A percentile compares a stretch with the other conserved stretches of the same genome.
Evolutionary conservation across 1,140 invertebrate species (phyloP).

Genomic region (Caerostris extrusa): DNA sequence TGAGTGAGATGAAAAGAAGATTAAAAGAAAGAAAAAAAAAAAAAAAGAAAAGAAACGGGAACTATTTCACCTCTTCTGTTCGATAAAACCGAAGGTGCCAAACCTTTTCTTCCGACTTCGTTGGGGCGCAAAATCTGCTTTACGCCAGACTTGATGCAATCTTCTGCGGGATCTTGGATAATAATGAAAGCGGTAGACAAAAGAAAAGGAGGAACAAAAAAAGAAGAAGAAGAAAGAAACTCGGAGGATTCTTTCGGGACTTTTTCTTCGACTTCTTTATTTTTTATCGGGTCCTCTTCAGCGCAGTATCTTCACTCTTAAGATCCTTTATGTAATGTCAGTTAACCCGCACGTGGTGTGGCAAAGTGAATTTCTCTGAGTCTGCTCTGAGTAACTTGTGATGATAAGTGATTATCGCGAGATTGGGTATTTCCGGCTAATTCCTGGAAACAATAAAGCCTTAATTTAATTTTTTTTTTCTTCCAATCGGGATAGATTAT

Average conservation of each 20-base stretch:
- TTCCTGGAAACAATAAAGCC: too few relatives aligned
- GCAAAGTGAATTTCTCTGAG: too few relatives aligned
- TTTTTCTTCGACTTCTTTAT: too few relatives aligned
- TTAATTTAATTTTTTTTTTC: too few relatives aligned
- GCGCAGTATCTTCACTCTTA: too few relatives aligned
- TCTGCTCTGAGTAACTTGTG: not conserved
- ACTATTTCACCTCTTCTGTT: not conserved
- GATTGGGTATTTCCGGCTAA: slow-evolving; percentile 6
- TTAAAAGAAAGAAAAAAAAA: not conserved
- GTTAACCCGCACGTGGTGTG: too few relatives aligned
- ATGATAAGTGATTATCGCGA: slow-evolving; percentile 22
- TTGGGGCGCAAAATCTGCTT: slow-evolving; percentile 43
- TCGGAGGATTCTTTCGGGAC: slow-evolving; percentile 4
- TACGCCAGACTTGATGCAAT: slow-evolving; percentile 36
- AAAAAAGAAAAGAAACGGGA: not conserved
- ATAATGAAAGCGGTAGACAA: slow-evolving; percentile 17
- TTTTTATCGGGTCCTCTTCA: too few relatives aligned
- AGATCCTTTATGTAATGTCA: too few relatives aligned
- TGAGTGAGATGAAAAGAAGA: not conserved
- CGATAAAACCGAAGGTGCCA: slow-evolving; percentile 2
- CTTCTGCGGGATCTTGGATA: slow-evolving; percentile 12
- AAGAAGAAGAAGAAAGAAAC: slow-evolving; percentile 16
- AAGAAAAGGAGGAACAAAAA: not conserved
- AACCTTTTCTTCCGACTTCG: not conserved
- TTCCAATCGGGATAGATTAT: too few relatives aligned